Base-by-base conservation (phyloP, 1,140 invertebrate genomes). In the Phymorhynchus buccinoides region DNA sequence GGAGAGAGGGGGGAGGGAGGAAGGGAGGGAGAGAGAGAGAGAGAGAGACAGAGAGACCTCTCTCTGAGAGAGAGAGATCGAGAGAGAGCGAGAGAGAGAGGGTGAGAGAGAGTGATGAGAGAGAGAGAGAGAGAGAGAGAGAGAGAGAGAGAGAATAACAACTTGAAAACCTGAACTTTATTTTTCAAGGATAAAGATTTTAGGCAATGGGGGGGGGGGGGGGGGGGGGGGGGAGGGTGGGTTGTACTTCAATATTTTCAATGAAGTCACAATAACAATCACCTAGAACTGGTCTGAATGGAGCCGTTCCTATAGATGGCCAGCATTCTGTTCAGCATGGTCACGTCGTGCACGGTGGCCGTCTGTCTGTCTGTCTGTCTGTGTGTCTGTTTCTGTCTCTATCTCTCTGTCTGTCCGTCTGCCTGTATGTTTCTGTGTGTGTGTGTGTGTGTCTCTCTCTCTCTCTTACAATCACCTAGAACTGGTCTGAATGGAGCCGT, bases 251-350 rank as follows among this genome's bases (percentile, higher is more conserved):
- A n/a, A n/a, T n/a, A n/a, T n/a, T n/a, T n/a, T n/a, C n/a, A n/a
- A n/a, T n/a, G n/a, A n/a, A n/a, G n/a, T n/a, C n/a, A n/a, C n/a
- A n/a, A n/a, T n/a, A n/a, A n/a, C n/a, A n/a, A n/a, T n/a, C 30
- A 89, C 90, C 87, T 88, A 78, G 85, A 35, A 41, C 88, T 95
- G 91, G 96, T 96, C 4, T 95, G 92, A 42, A 96, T 94, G 73
- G 94, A 92, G 7, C 95, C 95, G 85, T 95, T 93, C 3, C 94
- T 94, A 88, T 95, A 94, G 39, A 96, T 95, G 84, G 95, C 89
- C 81, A 96, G 94, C 32, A 96, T 90, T 27, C 96, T 95, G 90
- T 96, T 96, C 3, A 95, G 94, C 39, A 96, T 94, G 1, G 92
- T 92, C 42, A 92, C 88, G 41, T 88, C 81, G 75, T 91, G 90